Evolutionary conservation across 2,797 vertebrate genomes (phyloP).

Genomic region (Pseudochirops cupreus): DNA sequence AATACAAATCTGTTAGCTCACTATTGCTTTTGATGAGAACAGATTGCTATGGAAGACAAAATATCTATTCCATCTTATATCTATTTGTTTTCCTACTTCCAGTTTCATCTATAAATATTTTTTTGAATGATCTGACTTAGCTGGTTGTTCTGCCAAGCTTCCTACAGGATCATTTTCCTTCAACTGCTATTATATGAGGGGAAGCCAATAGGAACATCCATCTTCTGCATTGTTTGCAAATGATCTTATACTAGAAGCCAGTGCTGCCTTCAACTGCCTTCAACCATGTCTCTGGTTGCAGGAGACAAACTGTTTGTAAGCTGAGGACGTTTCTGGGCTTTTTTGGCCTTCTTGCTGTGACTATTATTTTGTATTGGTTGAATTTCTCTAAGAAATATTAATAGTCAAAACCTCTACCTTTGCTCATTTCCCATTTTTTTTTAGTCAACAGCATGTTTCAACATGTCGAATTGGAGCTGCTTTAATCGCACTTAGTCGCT

Average conservation of each 20-base stretch:
- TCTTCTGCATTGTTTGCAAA: not conserved
- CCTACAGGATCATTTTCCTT: not conserved
- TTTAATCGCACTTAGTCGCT: not conserved
- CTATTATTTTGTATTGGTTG: not conserved
- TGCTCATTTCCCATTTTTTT: not conserved
- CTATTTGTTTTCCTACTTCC: not conserved
- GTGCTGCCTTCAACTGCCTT: not conserved
- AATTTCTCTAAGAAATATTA: not conserved
- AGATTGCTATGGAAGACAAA: not conserved
- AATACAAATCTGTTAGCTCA: not conserved
- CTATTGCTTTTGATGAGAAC: not conserved
- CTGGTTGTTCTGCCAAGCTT: not conserved
- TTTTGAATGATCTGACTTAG: not conserved
- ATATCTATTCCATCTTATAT: not conserved
- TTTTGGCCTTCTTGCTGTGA: not conserved
- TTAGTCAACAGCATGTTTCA: not conserved
- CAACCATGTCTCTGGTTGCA: not conserved
- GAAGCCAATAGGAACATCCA: not conserved
- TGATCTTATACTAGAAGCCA: not conserved
- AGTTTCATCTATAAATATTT: not conserved
- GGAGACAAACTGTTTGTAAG: not conserved
- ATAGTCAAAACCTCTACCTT: not conserved
- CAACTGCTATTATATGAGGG: not conserved
- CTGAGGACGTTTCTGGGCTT: not conserved
- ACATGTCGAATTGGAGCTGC: not conserved